These are phyloP conservation scores for Marisa cornuarietis DNA, from an alignment of 1,140 invertebrate genomes.

Conservation along the genomic window DNA sequence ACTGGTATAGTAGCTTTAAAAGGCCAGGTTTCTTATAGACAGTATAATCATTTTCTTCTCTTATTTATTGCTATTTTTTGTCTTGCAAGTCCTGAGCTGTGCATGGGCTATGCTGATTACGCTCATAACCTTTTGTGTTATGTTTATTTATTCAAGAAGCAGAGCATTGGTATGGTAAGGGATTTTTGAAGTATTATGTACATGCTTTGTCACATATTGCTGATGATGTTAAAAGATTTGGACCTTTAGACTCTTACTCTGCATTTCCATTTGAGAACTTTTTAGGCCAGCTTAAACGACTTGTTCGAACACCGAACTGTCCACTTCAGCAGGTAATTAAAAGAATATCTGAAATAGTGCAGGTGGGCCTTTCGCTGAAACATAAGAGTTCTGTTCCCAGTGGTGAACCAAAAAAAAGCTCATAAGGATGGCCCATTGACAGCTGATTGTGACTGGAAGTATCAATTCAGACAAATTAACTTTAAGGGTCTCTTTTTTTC, in stretches of 20 bases:
- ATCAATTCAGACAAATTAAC: not conserved
- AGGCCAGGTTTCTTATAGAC: slow-evolving; percentile 45
- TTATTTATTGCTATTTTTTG: slow-evolving; percentile 59
- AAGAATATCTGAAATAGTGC: slow-evolving; percentile 43
- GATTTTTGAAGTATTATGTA: slow-evolving; percentile 63
- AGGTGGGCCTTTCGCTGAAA: not conserved
- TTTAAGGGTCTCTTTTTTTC: not conserved
- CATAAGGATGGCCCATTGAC: not conserved
- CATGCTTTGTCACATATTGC: slow-evolving; percentile 64
- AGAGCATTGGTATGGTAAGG: slow-evolving; percentile 50
- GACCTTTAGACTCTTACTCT: slow-evolving; percentile 61
- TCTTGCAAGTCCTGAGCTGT: slow-evolving; percentile 39
- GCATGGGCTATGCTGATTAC: slow-evolving; percentile 36
- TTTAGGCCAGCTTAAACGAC: slow-evolving; percentile 61
- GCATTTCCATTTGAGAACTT: slow-evolving; percentile 68
- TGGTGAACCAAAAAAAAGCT: not conserved
- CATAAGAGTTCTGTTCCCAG: not conserved
- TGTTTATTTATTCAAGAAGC: slow-evolving; percentile 50
- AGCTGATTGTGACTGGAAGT: not conserved
- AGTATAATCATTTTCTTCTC: slow-evolving; percentile 64
- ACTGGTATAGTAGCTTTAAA: slow-evolving; percentile 62
- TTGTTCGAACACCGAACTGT: slow-evolving; percentile 40
- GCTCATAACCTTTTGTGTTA: slow-evolving; percentile 50
- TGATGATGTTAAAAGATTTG: slow-evolving; percentile 64
- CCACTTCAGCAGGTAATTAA: slow-evolving; percentile 52